Conservation (phyloP, 1,140 invertebrate genomes). For the Drosophila lacteicornis region DNA sequence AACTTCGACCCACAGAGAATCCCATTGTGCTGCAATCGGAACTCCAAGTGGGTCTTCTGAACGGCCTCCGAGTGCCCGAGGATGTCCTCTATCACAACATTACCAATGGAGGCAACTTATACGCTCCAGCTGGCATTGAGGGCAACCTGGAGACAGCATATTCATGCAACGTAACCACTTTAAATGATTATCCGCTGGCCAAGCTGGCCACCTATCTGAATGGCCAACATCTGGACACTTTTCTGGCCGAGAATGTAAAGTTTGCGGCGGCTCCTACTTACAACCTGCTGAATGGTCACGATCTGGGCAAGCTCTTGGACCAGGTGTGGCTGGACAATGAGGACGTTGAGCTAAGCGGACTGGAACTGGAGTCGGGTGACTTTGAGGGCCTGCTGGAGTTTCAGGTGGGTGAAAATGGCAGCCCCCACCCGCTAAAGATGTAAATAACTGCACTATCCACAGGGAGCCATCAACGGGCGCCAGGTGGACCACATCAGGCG, state of each 20-base stretch:
- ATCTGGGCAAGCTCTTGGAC: conserved; percentile 55
- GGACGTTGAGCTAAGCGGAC: conserved; percentile 47
- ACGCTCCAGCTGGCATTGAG: conserved; percentile 25
- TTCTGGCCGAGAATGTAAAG: conserved; percentile 62
- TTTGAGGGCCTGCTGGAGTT: conserved; percentile 73
- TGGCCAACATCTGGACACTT: conserved; percentile 7
- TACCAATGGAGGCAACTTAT: conserved; percentile 12
- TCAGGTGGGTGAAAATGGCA: conserved; percentile 42
- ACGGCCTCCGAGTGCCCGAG: conserved; percentile 65
- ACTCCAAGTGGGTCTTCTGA: conserved; percentile 54
- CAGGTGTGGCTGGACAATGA: conserved; percentile 78
- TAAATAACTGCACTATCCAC: background rate
- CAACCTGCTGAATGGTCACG: conserved; percentile 56
- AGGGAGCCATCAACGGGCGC: conserved; percentile 71
- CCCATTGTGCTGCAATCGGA: conserved; percentile 64
- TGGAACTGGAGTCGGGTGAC: conserved; percentile 37
- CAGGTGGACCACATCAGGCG: conserved; percentile 59
- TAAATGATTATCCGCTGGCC: conserved; percentile 52
- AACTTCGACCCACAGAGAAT: conserved; percentile 54
- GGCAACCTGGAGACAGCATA: conserved; percentile 35
- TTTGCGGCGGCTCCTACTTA: conserved; percentile 46
- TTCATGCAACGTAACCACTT: conserved; percentile 42
- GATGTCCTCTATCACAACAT: conserved; percentile 57
- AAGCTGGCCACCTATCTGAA: conserved; percentile 39
- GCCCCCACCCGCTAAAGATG: background rate